These are phyloP conservation scores for Nasua narica DNA, from an alignment of 2,797 vertebrate genomes.

Conservation along the genomic window DNA sequence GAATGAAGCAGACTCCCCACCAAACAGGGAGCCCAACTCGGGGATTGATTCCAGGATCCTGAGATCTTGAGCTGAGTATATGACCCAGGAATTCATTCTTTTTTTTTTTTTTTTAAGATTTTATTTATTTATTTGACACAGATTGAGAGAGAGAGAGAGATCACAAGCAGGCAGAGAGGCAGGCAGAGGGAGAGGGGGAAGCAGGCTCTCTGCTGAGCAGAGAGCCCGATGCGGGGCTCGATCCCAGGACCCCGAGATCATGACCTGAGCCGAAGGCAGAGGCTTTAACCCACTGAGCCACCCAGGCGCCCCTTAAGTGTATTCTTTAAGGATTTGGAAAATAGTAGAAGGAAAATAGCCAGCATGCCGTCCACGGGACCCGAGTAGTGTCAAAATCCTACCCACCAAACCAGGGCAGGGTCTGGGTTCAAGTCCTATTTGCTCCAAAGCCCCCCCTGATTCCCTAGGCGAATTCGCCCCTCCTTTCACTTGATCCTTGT, in stretches of 20 bases:
- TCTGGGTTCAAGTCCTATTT: not conserved
- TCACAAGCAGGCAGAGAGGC: too few species aligned
- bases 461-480: not conserved
- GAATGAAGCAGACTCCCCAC: not conserved
- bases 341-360: not conserved
- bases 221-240: too few species aligned
- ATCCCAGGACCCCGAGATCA: too few species aligned
- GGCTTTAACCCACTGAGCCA: too few species aligned
- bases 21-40: accelerated
- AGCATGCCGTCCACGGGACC: not conserved
- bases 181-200: too few species aligned
- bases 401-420: not conserved
- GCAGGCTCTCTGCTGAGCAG: too few species aligned
- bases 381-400: not conserved
- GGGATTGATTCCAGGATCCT: not conserved
- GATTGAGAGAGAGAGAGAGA: too few species aligned
- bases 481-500: not conserved
- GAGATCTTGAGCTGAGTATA: not conserved
- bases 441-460: too few species aligned
- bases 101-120: too few species aligned
- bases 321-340: not conserved
- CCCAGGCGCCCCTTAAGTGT: too few species aligned
- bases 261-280: too few species aligned
- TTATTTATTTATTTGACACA: too few species aligned
- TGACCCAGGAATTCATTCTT: not conserved